These are phyloP conservation scores for Octodon degus DNA, from an alignment of 2,113 vertebrate species.

Conservation along the genomic window DNA sequence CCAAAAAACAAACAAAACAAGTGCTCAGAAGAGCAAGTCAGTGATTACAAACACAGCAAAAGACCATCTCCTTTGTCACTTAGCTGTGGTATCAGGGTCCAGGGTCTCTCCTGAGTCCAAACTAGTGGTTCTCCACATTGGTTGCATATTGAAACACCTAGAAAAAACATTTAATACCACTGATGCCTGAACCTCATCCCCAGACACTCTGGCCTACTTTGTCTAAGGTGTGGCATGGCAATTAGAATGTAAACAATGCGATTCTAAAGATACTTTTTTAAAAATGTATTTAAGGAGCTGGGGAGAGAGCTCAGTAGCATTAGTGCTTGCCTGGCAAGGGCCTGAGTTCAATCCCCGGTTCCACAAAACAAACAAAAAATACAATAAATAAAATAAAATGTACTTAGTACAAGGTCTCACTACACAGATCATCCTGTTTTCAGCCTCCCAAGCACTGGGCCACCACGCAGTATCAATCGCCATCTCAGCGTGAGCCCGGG, in stretches of 20 bases:
- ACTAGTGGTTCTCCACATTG: background rate
- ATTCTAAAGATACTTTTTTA: background rate
- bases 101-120: background rate
- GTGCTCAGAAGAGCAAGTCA: background rate
- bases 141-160: background rate
- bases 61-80: background rate
- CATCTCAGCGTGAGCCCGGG: too few relatives aligned
- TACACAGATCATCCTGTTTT: too few relatives aligned
- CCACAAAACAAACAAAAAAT: too few relatives aligned
- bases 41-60: background rate
- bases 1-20: background rate
- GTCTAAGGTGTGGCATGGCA: background rate
- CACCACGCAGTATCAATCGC: too few relatives aligned
- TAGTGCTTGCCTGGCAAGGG: too few relatives aligned
- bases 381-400: too few relatives aligned
- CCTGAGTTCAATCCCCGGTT: too few relatives aligned
- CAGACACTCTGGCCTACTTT: background rate
- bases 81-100: background rate
- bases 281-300: too few relatives aligned
- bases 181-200: background rate
- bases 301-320: too few relatives aligned
- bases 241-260: background rate
- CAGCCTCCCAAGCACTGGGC: too few relatives aligned
- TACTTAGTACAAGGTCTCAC: too few relatives aligned
- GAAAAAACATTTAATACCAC: background rate